A percentile compares a stretch with the other conserved stretches of the same genome.
Conservation (phyloP, 2,888 invertebrate genomes). For the Cataglyphis cursor region DNA sequence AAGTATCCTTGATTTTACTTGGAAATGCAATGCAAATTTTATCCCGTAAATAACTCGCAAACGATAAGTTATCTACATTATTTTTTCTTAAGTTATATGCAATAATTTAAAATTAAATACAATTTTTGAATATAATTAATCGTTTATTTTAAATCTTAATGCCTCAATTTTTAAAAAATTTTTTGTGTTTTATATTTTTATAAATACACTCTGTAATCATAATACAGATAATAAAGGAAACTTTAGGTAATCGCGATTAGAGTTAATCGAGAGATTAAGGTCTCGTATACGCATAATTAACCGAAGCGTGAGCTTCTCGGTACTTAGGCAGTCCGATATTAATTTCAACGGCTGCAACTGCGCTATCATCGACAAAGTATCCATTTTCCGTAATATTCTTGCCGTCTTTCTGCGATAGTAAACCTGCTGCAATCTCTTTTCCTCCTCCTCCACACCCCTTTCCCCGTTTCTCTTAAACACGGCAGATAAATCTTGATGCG, state of each 20-base stretch:
- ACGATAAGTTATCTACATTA: constrained; percentile 8
- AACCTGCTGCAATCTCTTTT: constrained; percentile 12
- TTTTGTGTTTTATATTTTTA: neutral
- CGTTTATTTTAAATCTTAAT: neutral
- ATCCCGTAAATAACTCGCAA: neutral
- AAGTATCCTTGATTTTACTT: constrained; percentile 6
- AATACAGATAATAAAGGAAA: neutral
- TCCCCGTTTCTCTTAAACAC: neutral
- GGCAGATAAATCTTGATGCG: constrained; percentile 11
- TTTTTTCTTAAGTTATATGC: neutral
- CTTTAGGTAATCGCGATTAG: constrained; percentile 17
- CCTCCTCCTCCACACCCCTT: neutral
- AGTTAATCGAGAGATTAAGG: constrained; percentile 13
- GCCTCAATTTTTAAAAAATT: neutral
- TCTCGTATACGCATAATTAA: constrained; percentile 24
- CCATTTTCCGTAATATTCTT: constrained; percentile 35
- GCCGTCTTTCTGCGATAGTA: constrained; percentile 22
- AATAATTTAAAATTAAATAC: neutral
- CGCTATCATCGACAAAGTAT: constrained; percentile 46
- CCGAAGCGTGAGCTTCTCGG: constrained; percentile 50
- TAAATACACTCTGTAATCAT: neutral
- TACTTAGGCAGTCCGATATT: constrained; percentile 33
- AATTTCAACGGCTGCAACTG: constrained; percentile 20
- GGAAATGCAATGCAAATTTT: neutral
- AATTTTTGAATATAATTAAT: constrained; percentile 1